These are phyloP conservation scores for Netelia inedita DNA, from an alignment of 2,888 invertebrate genomes.

Conservation along the genomic window DNA sequence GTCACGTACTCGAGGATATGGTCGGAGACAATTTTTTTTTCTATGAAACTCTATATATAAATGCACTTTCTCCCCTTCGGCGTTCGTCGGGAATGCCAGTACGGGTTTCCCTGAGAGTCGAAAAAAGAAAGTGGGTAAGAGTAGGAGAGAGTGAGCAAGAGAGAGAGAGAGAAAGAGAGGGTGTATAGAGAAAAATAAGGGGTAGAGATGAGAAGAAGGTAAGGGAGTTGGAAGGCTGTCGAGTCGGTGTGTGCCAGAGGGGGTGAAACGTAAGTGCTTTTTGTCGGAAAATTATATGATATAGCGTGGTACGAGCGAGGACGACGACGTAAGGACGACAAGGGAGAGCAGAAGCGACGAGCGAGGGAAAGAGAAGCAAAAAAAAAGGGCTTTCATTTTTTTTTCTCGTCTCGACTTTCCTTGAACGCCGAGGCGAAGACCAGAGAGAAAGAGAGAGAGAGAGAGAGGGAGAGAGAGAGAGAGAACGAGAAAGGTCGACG, in stretches of 20 bases:
- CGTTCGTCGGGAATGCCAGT: conserved; percentile 73
- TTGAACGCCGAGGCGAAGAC: conserved; percentile 42
- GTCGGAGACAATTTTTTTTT: conserved; percentile 71
- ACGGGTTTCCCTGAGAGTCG: conserved; percentile 77
- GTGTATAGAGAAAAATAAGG: conserved; percentile 71
- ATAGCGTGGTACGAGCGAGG: conserved; percentile 73
- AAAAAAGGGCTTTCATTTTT: conserved; percentile 72
- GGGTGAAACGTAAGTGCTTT: conserved; percentile 82
- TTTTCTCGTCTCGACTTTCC: conserved; percentile 63
- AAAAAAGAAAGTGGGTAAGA: conserved; percentile 38
- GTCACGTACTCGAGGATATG: conserved; percentile 13
- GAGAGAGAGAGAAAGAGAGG: conserved; percentile 55
- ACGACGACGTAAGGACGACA: conserved; percentile 62
- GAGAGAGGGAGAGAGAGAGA: conserved; percentile 25
- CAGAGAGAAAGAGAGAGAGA: background rate
- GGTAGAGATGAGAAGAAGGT: conserved; percentile 70
- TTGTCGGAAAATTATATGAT: conserved; percentile 84
- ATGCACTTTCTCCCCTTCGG: conserved; percentile 78
- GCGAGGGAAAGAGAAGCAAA: conserved; percentile 65
- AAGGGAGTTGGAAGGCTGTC: conserved; percentile 63
- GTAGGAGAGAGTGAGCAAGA: conserved; percentile 69
- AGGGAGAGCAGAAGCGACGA: conserved; percentile 44
- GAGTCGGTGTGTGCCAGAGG: conserved; percentile 66
- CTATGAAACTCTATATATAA: conserved; percentile 80
- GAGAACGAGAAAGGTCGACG: conserved; percentile 29